A percentile compares a stretch with the other conserved stretches of the same genome.
phyloP scores from a whole-genome alignment of 2,113 vertebrate species.

The Sorex araneus region DNA sequence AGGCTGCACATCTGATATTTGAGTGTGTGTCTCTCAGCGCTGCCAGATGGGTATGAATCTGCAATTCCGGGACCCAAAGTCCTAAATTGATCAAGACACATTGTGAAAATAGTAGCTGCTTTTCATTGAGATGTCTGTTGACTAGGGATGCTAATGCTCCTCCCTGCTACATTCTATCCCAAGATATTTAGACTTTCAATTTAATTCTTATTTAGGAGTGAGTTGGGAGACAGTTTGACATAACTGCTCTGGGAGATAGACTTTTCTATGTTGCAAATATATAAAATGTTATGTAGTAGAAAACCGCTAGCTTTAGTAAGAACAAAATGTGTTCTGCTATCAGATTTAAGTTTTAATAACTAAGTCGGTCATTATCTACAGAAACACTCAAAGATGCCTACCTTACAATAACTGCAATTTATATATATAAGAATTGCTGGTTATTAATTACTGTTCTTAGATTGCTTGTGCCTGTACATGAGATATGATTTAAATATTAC shows the following conservation, averaged over 20 bases:
- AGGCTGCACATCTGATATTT: slow-evolving; percentile 72
- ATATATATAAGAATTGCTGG: slow-evolving; percentile 32
- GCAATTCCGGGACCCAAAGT: slow-evolving; percentile 71
- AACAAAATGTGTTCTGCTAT: slow-evolving; percentile 70
- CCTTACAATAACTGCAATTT: slow-evolving; percentile 66
- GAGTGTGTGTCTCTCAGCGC: background rate
- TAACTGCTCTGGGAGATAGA: slow-evolving; percentile 61
- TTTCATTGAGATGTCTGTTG: slow-evolving; percentile 65
- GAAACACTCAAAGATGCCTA: background rate
- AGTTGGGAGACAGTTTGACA: background rate
- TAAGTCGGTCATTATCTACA: slow-evolving; percentile 68
- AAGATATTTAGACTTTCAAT: slow-evolving; percentile 47
- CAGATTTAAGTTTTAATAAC: slow-evolving; percentile 68
- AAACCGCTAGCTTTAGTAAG: slow-evolving; percentile 65
- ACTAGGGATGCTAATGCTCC: slow-evolving; percentile 45
- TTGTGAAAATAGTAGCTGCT: slow-evolving; percentile 80
- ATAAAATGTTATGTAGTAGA: slow-evolving; percentile 52
- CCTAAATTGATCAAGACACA: slow-evolving; percentile 84
- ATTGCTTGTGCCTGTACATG: background rate
- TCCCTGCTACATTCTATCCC: slow-evolving; percentile 60
- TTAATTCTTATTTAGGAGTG: slow-evolving; percentile 56
- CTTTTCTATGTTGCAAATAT: slow-evolving; percentile 70
- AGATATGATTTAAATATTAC: slow-evolving; percentile 52
- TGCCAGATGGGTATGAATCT: slow-evolving; percentile 68
- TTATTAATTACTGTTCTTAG: slow-evolving; percentile 77